Percentiles rank a stretch among this genome's conserved stretches.
phyloP scores from a whole-genome alignment of 2,797 vertebrate genomes.

The Bradypodion pumilum region DNA sequence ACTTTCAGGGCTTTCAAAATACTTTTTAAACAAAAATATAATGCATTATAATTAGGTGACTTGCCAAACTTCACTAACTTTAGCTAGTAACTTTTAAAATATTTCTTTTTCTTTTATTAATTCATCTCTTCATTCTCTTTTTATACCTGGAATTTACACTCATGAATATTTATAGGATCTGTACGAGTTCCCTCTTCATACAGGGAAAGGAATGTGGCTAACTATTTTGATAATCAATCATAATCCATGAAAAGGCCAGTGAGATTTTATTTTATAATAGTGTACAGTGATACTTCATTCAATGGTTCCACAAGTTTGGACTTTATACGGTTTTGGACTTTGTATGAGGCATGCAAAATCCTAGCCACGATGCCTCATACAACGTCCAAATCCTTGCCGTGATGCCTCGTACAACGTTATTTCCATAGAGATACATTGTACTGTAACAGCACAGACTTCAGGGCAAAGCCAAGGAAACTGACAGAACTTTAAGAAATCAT shows the following conservation, averaged over 20 bases:
- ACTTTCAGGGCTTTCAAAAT: background rate
- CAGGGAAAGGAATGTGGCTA: background rate
- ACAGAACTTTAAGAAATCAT: no score
- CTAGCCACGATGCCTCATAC: no score
- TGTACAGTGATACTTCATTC: no score
- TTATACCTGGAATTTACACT: background rate
- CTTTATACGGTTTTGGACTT: no score
- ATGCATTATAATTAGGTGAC: background rate
- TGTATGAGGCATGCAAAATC: no score
- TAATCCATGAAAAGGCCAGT: background rate
- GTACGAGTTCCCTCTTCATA: background rate
- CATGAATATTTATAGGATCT: background rate
- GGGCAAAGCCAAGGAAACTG: no score
- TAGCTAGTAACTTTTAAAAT: background rate
- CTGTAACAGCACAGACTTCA: no score
- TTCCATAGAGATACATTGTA: no score
- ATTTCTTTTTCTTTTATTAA: no score
- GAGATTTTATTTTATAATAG: background rate
- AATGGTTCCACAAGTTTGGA: no score
- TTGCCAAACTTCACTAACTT: background rate
- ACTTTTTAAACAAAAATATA: background rate
- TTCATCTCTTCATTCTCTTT: background rate
- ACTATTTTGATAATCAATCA: background rate
- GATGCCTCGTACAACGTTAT: no score
- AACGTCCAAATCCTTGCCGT: no score